Evolutionary conservation across 2,797 vertebrate genomes (phyloP), one percentile per base, ranked within the genome.

Genomic region (Myotis myotis): DNA sequence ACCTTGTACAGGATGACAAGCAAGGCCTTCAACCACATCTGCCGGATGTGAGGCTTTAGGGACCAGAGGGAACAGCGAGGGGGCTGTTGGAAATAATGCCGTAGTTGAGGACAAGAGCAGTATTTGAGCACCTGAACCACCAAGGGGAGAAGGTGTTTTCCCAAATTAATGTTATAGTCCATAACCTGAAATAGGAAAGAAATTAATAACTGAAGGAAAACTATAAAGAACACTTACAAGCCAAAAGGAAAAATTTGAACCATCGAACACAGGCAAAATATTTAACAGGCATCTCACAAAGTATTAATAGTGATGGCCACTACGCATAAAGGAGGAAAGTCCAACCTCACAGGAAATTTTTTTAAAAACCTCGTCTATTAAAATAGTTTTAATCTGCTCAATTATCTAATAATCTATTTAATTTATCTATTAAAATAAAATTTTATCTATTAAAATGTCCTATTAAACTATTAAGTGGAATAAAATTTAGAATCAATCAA

Each of bases 1-100:
- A 99, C 99, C 99, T 99, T 99, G 95, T 99, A 99, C 30, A 99
- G 99, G 93, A 99, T 99, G 95, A 99, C 99, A 44, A 99, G 99
- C 93, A 99, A 98, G 38, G 99, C 98, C 97, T 99, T 99, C 96
- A 99, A 98, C 99, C 99, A 99, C 99, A 99, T 99, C 98, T 99
- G 99, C 88, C 99, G 98, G 95, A 99, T 99, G 97, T 99, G 99
- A 90, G 99, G 99, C 91, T 97, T 99, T 90, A 99, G 98, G 60
- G 99, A 99, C 99, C 99, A 99, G 70, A 99, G 99, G 62, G 99
- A 99, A 94, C 99, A 99, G 78, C 99, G 99, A 49, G 99, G 99
- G 0, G 99, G 99, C 98, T 99, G 99, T 97, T 99, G 99, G 97
- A 99, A 99, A 97, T 99, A 99, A 97, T 99, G 99, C 89, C 99